Percentiles rank a stretch among this genome's conserved stretches.
Evolutionary conservation across 2,888 invertebrate species (phyloP).

Genomic region (Eristalinus sepulchralis): DNA sequence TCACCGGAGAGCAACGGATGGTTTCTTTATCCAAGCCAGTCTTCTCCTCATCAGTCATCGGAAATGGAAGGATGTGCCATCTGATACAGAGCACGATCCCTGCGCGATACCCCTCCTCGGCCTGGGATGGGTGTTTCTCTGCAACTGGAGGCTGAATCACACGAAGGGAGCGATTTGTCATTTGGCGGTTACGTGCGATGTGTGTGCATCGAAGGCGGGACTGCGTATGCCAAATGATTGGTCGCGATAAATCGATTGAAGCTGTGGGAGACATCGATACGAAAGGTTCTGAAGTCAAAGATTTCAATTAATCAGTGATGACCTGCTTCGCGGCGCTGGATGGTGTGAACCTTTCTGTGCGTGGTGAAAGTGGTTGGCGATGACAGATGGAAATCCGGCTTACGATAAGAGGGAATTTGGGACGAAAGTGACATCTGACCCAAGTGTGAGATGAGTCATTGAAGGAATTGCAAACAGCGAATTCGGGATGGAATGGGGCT

Average conservation of each 20-base stretch:
- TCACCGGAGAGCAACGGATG: neutral
- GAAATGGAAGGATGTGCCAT: slow-evolving; percentile 54
- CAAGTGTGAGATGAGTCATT: neutral
- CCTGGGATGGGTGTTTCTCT: slow-evolving; percentile 6
- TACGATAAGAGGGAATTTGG: neutral
- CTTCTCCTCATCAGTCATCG: slow-evolving; percentile 48
- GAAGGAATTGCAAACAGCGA: neutral
- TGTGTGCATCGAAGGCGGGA: neutral
- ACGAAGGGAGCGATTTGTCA: slow-evolving; percentile 57
- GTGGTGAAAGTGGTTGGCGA: slow-evolving; percentile 41
- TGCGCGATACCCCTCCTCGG: neutral
- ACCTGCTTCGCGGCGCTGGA: slow-evolving; percentile 13
- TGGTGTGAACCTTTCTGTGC: neutral
- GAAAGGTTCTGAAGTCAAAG: slow-evolving; percentile 22
- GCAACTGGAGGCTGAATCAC: slow-evolving; percentile 39
- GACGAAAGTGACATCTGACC: neutral
- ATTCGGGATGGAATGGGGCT: neutral
- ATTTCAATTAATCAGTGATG: slow-evolving; percentile 56
- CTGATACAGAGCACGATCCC: slow-evolving; percentile 38
- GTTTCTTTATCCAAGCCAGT: neutral
- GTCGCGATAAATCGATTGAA: slow-evolving; percentile 25
- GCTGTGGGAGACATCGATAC: slow-evolving; percentile 27
- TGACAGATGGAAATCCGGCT: neutral
- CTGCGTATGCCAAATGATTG: slow-evolving; percentile 10
- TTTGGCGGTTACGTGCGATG: neutral